Evolutionary conservation across 2,888 invertebrate genomes (phyloP).

Genomic region (Micoletzkya japonica): DNA sequence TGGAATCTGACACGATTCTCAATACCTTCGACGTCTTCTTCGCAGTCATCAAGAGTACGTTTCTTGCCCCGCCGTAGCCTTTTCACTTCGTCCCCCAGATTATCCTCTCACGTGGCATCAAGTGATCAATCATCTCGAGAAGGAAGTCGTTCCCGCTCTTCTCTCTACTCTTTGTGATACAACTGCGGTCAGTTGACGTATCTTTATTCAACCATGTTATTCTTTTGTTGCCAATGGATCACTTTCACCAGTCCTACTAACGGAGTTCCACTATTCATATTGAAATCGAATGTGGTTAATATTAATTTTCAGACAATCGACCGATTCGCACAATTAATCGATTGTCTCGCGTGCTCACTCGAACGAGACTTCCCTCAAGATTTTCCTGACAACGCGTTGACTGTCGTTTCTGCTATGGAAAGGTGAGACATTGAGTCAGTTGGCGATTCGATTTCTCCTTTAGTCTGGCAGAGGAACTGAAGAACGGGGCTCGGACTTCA

Average conservation of each 20-base stretch:
- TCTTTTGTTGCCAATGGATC: too few species aligned
- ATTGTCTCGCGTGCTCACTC: background rate
- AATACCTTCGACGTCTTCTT: background rate
- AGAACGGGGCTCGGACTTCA: background rate
- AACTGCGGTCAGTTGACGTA: too few species aligned
- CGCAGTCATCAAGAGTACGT: background rate
- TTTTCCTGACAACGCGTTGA: slow-evolving; percentile 21
- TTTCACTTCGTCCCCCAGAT: background rate
- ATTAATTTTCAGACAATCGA: background rate
- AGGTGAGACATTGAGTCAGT: background rate
- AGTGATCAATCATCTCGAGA: slow-evolving; percentile 4
- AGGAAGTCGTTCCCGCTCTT: background rate
- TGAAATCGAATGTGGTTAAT: too few species aligned
- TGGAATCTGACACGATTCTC: background rate
- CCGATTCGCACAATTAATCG: background rate
- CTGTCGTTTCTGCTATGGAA: slow-evolving; percentile 13
- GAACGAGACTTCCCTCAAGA: background rate
- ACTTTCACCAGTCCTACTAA: too few species aligned
- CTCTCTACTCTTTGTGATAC: too few species aligned
- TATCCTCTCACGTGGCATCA: background rate
- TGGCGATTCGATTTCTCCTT: too few species aligned
- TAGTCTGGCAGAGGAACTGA: too few species aligned
- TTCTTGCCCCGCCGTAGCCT: background rate
- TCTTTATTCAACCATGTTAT: too few species aligned
- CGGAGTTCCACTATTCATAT: too few species aligned